phyloP scores from a whole-genome alignment of 2,113 vertebrate genomes.

The Gadus macrocephalus region DNA sequence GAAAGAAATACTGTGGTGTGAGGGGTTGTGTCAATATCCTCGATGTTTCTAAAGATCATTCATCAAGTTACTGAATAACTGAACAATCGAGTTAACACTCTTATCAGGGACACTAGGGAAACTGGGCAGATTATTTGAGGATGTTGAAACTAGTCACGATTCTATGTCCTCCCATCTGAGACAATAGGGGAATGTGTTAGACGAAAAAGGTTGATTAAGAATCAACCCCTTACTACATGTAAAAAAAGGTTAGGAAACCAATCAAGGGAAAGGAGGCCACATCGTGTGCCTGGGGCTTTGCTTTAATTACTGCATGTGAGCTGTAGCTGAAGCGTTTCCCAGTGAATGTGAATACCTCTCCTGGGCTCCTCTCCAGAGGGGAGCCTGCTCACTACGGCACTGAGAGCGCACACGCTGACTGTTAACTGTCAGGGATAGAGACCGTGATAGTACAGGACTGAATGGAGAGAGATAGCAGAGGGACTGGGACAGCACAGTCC shows the following conservation, averaged over 20 bases:
- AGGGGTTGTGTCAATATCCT: no score
- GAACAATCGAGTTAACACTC: neutral
- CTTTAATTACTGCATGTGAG: neutral
- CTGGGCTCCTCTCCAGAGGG: slow-evolving; percentile 25
- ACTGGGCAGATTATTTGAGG: neutral
- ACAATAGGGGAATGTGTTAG: no score
- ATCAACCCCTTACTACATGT: no score
- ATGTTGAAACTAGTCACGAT: neutral
- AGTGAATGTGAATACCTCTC: slow-evolving; percentile 27
- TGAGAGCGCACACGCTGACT: slow-evolving; percentile 42
- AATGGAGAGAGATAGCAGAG: slow-evolving; percentile 12
- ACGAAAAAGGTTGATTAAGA: no score
- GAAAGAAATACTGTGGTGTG: no score
- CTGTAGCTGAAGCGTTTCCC: no score
- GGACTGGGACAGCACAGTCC: no score
- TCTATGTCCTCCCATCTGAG: neutral
- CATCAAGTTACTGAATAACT: no score
- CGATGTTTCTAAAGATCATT: no score
- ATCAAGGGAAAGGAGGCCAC: no score
- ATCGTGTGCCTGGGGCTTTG: neutral
- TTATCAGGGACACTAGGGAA: neutral
- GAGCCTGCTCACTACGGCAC: slow-evolving; percentile 15
- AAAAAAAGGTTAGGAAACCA: no score
- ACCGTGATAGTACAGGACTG: slow-evolving; percentile 42
- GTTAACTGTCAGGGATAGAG: slow-evolving; percentile 59